A percentile compares a stretch with the other conserved stretches of the same genome.
These are phyloP conservation scores for Ectobius pallidus DNA, from an alignment of 2,888 invertebrate species.

Conservation along the genomic window DNA sequence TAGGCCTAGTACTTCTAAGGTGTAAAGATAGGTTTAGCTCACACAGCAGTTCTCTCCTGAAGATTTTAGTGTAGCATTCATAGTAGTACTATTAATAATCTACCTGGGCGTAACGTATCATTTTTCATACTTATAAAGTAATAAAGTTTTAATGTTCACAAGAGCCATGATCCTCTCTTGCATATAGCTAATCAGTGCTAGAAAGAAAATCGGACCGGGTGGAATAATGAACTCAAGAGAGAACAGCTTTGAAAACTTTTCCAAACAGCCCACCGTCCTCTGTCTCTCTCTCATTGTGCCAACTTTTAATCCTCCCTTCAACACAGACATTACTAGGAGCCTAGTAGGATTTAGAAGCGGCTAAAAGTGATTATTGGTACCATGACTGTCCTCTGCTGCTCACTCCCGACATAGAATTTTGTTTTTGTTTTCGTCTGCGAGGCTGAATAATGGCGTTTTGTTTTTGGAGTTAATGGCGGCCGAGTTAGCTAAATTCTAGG, in stretches of 20 bases:
- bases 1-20: no score
- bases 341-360: background rate
- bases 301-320: slow-evolving; percentile 12
- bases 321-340: background rate
- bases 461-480: background rate
- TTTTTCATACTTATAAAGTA: no score
- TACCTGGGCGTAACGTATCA: no score
- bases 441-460: background rate
- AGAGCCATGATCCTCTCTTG: background rate
- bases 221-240: background rate
- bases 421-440: background rate
- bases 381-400: background rate
- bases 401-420: background rate
- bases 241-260: slow-evolving; percentile 15
- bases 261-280: background rate
- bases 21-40: no score
- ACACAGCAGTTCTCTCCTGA: no score
- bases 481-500: background rate
- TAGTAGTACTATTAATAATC: no score
- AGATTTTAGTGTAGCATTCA: no score
- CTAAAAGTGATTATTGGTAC: slow-evolving; percentile 5
- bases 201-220: background rate
- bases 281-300: background rate
- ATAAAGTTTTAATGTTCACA: background rate
- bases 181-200: background rate